Evolutionary conservation across 2,888 invertebrate genomes (phyloP).

Genomic region (Crocallis elinguaria): DNA sequence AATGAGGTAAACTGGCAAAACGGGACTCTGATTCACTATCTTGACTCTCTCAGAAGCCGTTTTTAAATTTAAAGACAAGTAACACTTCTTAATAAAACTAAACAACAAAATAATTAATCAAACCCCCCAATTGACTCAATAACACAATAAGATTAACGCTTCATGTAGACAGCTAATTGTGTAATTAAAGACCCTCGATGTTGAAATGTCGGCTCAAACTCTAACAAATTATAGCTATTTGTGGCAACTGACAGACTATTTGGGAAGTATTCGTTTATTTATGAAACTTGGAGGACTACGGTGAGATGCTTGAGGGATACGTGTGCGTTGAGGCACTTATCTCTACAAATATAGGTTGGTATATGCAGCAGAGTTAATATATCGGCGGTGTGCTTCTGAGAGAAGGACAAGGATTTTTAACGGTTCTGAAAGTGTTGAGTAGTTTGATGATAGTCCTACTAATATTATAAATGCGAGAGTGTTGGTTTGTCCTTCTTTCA

Average conservation of each 20-base stretch:
- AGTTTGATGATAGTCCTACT: too few relatives aligned
- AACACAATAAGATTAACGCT: constrained; percentile 44
- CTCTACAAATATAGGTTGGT: too few relatives aligned
- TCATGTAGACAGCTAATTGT: constrained; percentile 43
- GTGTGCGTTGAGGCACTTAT: too few relatives aligned
- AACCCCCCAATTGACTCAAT: constrained; percentile 29
- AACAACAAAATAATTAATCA: constrained; percentile 7
- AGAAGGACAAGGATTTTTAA: too few relatives aligned
- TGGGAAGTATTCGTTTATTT: constrained; percentile 22
- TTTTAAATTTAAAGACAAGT: not conserved
- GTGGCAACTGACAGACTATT: constrained; percentile 28
- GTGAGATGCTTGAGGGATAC: too few relatives aligned
- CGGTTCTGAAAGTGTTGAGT: too few relatives aligned
- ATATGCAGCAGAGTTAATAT: too few relatives aligned
- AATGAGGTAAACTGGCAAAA: too few relatives aligned
- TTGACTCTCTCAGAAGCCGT: not conserved
- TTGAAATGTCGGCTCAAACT: constrained; percentile 25
- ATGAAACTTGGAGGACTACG: constrained; percentile 6
- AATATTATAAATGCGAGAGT: too few relatives aligned
- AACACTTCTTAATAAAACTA: not conserved
- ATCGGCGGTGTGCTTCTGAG: too few relatives aligned
- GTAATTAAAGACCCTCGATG: constrained; percentile 38
- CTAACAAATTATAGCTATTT: constrained; percentile 36
- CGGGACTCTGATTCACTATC: not conserved
- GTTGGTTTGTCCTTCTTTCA: too few relatives aligned